Conservation (phyloP, 2,888 invertebrate species). For the Drosophila limbata region DNA sequence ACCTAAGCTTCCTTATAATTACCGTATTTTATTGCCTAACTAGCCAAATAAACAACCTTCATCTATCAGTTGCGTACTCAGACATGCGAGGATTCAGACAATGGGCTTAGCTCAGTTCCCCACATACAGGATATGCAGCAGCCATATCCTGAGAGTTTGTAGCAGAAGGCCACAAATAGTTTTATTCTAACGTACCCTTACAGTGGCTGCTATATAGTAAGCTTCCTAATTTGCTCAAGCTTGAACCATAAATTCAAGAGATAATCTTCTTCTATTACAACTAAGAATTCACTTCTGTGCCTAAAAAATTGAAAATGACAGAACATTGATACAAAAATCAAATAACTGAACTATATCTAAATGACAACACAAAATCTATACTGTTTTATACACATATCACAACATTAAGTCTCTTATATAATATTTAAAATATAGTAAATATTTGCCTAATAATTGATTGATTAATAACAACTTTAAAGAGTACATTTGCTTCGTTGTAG, state of each 20-base stretch:
- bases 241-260: background rate
- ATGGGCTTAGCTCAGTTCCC: conserved; percentile 5
- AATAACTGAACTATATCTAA: background rate
- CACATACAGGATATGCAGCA: background rate
- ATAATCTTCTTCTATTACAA: background rate
- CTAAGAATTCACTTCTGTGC: background rate
- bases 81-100: conserved; percentile 8
- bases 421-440: too few relatives aligned
- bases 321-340: background rate
- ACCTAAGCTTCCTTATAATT: conserved; percentile 1
- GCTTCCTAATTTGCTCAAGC: background rate
- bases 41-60: conserved; percentile 6
- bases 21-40: conserved; percentile 17
- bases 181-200: background rate
- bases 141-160: too few relatives aligned
- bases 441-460: background rate
- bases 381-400: too few relatives aligned
- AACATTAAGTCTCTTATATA: too few relatives aligned
- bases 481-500: background rate
- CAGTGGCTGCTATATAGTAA: background rate
- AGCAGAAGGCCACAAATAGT: background rate
- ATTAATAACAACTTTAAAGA: background rate
- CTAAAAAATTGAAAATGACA: background rate
- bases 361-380: background rate
- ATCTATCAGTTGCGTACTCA: conserved; percentile 45